Percentiles rank a stretch among this genome's conserved stretches.
These are phyloP conservation scores for Spodoptera exigua DNA, from an alignment of 2,888 invertebrate genomes.

Conservation along the genomic window DNA sequence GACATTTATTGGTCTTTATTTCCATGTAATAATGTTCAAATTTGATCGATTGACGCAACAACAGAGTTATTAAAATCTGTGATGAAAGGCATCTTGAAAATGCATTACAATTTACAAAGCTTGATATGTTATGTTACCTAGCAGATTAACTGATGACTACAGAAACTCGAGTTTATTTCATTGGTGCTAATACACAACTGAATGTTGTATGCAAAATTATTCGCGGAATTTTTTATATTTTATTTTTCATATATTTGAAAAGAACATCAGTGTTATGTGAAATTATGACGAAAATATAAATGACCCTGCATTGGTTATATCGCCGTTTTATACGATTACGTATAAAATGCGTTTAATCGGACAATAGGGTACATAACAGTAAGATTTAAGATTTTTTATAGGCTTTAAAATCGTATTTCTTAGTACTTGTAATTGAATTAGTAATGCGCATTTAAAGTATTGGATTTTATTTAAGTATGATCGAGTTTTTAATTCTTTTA, in stretches of 20 bases:
- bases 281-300: conserved; percentile 23
- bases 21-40: conserved; percentile 25
- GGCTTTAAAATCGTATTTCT: conserved; percentile 81
- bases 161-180: conserved; percentile 49
- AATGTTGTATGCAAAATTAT: conserved; percentile 43
- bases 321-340: conserved; percentile 74
- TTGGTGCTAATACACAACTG: conserved; percentile 57
- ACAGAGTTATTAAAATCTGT: conserved; percentile 52
- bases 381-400: conserved; percentile 77
- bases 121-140: conserved; percentile 36
- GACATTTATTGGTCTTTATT: conserved; percentile 35
- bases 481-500: conserved; percentile 61
- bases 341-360: conserved; percentile 83
- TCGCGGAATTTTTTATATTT: conserved; percentile 35
- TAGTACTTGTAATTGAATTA: conserved; percentile 72
- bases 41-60: conserved; percentile 39
- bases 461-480: conserved; percentile 64
- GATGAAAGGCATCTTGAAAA: conserved; percentile 50
- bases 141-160: conserved; percentile 13
- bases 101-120: conserved; percentile 40
- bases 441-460: conserved; percentile 80
- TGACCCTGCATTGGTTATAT: conserved; percentile 82
- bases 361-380: conserved; percentile 79
- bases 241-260: conserved; percentile 37
- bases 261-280: conserved; percentile 25